Percentiles rank a stretch among this genome's conserved stretches.
These are phyloP conservation scores for Drosophila villosipedis DNA, from an alignment of 2,888 invertebrate species.

Conservation along the genomic window DNA sequence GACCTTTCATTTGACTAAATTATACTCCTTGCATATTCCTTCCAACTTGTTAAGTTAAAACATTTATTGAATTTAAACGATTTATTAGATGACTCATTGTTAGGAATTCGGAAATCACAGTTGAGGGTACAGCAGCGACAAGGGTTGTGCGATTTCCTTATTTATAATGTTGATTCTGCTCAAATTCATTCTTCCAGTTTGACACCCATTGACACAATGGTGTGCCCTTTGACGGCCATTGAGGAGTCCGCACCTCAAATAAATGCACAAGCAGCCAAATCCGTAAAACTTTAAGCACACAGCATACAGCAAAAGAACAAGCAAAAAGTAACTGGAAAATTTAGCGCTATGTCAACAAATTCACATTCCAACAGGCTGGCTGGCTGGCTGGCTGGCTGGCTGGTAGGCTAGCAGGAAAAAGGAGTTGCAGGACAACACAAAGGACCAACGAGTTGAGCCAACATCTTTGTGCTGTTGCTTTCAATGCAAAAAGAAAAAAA, in stretches of 20 bases:
- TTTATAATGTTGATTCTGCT: conserved; percentile 63
- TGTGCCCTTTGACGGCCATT: conserved; percentile 37
- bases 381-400: neutral
- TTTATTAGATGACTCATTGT: neutral
- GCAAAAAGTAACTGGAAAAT: conserved; percentile 71
- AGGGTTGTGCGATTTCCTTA: conserved; percentile 25
- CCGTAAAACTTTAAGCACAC: conserved; percentile 56
- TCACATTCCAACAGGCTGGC: conserved; percentile 44
- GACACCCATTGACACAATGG: conserved; percentile 60
- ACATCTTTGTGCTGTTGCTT: conserved; percentile 40
- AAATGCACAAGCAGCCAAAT: conserved; percentile 33
- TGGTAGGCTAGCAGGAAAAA: conserved; percentile 12
- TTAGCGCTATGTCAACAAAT: conserved; percentile 75
- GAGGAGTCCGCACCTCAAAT: conserved; percentile 37
- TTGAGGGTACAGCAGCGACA: neutral
- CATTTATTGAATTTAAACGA: neutral
- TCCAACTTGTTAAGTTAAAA: neutral
- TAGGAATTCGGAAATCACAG: neutral
- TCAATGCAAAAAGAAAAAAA: conserved; percentile 42
- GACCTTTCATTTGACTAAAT: neutral
- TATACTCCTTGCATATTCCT: neutral
- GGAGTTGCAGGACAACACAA: conserved; percentile 26
- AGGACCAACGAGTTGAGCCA: conserved; percentile 29
- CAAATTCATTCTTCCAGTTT: conserved; percentile 58
- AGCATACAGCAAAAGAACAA: conserved; percentile 37